Conservation (phyloP, 2,113 vertebrate species). For the Beaufortia kweichowensis region DNA sequence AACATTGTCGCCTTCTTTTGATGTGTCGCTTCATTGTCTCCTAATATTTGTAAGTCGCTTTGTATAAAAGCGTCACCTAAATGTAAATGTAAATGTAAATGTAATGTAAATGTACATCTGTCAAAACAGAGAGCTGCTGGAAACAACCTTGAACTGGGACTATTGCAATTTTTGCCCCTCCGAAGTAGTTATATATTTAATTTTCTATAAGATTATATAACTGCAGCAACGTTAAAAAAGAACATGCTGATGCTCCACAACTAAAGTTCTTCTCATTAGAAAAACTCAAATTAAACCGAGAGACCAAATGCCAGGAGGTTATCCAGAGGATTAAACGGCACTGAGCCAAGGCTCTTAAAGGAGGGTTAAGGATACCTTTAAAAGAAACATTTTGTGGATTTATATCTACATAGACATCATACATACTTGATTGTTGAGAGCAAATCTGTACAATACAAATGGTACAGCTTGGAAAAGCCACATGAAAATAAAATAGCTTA, state of each 20-base stretch:
- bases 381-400: background rate
- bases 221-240: background rate
- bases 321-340: constrained; percentile 5
- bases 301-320: constrained; percentile 1
- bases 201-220: background rate
- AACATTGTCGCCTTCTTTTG: too few species aligned
- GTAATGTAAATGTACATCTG: too few species aligned
- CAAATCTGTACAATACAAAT: too few species aligned
- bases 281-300: constrained; percentile 7
- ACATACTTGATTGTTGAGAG: constrained; percentile 1
- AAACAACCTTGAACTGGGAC: constrained; percentile 13
- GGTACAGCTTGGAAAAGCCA: too few species aligned
- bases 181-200: background rate
- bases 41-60: too few species aligned
- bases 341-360: background rate
- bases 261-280: background rate
- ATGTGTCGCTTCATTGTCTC: too few species aligned
- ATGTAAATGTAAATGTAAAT: too few species aligned
- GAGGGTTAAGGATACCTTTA: background rate
- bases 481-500: too few species aligned
- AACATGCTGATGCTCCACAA: background rate
- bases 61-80: too few species aligned
- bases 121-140: background rate
- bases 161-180: constrained; percentile 6
- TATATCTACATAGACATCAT: background rate